Evolutionary conservation across 2,797 vertebrate species (phyloP).

Genomic region (Gymnothorax reevesii): DNA sequence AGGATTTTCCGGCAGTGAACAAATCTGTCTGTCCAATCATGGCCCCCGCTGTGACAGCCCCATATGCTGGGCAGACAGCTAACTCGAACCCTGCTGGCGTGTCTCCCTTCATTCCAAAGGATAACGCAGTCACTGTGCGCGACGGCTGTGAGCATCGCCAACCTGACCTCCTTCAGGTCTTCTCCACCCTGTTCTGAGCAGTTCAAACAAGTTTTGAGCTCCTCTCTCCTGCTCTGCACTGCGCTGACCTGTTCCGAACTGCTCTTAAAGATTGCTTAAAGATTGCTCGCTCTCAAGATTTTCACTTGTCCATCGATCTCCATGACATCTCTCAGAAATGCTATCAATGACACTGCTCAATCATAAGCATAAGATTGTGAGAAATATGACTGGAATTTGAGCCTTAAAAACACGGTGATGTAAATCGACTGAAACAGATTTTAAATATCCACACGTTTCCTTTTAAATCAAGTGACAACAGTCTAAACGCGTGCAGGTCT

Average conservation of each 20-base stretch:
- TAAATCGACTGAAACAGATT: neutral
- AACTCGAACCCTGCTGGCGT: neutral
- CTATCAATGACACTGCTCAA: neutral
- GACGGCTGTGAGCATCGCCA: neutral
- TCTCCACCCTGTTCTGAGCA: neutral
- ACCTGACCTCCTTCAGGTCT: neutral
- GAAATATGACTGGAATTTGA: neutral
- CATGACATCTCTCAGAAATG: constrained; percentile 9
- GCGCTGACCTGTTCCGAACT: neutral
- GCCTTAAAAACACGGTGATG: neutral
- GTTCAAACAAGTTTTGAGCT: neutral
- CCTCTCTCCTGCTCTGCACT: neutral
- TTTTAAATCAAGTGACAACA: neutral
- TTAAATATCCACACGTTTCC: neutral
- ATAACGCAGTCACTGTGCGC: neutral
- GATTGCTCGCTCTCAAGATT: too few relatives aligned
- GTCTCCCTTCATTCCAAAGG: neutral
- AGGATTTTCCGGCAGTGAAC: neutral
- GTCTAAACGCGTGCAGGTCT: neutral
- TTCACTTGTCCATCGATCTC: constrained; percentile 1
- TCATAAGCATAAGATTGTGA: neutral
- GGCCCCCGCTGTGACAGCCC: neutral
- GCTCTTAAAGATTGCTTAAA: too few relatives aligned
- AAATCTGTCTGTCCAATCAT: constrained; percentile 2
- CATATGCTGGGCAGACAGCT: neutral